Base-by-base conservation (phyloP, 2,888 invertebrate species). In the Lepidochitona cinerea region DNA sequence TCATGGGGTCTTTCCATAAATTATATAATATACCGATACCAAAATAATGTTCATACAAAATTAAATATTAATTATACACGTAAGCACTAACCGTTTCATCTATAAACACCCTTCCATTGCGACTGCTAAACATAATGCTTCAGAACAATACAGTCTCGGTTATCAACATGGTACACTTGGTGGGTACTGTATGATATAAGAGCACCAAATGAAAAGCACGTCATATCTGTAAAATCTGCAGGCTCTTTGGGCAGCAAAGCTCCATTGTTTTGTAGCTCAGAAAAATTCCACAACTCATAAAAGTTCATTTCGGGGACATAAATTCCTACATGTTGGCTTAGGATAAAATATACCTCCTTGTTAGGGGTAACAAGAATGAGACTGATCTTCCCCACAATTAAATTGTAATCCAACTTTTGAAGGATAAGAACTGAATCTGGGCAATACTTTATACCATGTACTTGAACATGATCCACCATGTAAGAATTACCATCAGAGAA, bases 221-320 rank as follows among this genome's bases (percentile, higher is more conserved):
- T 32, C 26, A 2, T 59, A 59, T 59, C 59, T 23, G 59, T 59
- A 26, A 4, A 59, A 32, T 59, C 5, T 14, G 4, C 59, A 59
- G 59, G 29, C 29, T 14, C 4, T 12, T 32, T 59, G 23, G 59
- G 59, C 9, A 29, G 59, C 23, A 59, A 59, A 14, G 59, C 59
- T 14, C 12, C 59, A 23, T 59, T 32, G 12, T 59, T 4, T 23
- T 29, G 59, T 14, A 59, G 4, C 12, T 59, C 59, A 23, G 59
- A 59, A 14, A 59, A 29, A 29, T 59, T 26, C 12, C 59, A 59
- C 23, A 59, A 23, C 4, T 59, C 59, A 59, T 59, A 59, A 32
- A 59, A 59, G 32, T 59, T 59, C 59, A 59, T 59, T 23, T 59
- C 59, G 26, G 59, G 59, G 14, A 59, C 59, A 59, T 59, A 26